Percentiles rank a stretch among this genome's conserved stretches.
Evolutionary conservation across 2,888 invertebrate genomes (phyloP).

Genomic region (Pachycephus smyrnensis): DNA sequence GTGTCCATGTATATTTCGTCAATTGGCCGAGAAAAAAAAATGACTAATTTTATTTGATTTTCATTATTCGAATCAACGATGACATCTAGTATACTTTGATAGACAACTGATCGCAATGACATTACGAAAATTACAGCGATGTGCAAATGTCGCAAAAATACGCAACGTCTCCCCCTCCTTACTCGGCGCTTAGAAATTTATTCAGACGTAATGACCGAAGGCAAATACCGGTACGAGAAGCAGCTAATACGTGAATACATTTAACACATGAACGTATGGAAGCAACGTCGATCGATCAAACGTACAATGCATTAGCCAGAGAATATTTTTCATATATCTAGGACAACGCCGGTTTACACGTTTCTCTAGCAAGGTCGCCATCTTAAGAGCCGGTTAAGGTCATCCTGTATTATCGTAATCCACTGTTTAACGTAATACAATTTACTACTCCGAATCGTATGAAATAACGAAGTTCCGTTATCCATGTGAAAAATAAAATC

Average conservation of each 20-base stretch:
- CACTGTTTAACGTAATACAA: neutral
- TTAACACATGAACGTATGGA: neutral
- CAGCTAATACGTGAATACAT: neutral
- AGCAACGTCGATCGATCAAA: neutral
- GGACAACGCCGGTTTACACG: neutral
- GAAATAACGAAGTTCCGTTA: too few relatives aligned
- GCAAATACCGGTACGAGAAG: neutral
- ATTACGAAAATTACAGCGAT: too few relatives aligned
- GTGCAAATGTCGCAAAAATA: neutral
- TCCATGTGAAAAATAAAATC: too few relatives aligned
- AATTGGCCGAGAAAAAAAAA: too few relatives aligned
- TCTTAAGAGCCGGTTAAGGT: neutral
- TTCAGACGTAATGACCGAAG: neutral
- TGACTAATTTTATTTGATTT: too few relatives aligned
- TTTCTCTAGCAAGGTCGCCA: neutral
- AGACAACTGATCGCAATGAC: too few relatives aligned
- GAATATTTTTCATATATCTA: neutral
- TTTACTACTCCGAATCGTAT: too few relatives aligned
- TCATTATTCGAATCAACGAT: too few relatives aligned
- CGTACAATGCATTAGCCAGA: neutral
- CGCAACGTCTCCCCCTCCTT: neutral
- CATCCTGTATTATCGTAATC: neutral
- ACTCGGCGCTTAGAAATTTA: neutral
- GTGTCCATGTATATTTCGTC: too few relatives aligned
- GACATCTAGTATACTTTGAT: too few relatives aligned